Percentiles rank a stretch among this genome's conserved stretches.
Conservation (phyloP, 2,888 invertebrate species). For the Mylabris sibirica region DNA sequence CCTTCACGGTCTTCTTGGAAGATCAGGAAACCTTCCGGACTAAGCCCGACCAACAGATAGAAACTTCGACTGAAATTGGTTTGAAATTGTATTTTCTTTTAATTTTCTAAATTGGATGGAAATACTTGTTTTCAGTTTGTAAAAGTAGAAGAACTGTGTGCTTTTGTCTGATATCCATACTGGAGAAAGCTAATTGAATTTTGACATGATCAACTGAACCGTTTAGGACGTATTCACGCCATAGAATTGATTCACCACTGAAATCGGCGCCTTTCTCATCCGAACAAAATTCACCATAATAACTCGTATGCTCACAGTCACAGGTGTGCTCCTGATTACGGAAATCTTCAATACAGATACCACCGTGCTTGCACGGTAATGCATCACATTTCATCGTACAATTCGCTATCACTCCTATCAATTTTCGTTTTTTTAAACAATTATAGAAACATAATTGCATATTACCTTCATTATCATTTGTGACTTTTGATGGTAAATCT, state of each 20-base stretch:
- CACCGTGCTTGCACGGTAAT: constrained; percentile 86
- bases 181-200: constrained; percentile 87
- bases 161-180: constrained; percentile 78
- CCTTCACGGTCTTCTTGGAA: constrained; percentile 88
- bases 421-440: background rate
- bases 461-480: constrained; percentile 71
- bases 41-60: constrained; percentile 82
- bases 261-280: constrained; percentile 92
- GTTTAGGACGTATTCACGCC: constrained; percentile 77
- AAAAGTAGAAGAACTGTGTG: constrained; percentile 80
- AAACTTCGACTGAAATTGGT: constrained; percentile 73
- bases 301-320: constrained; percentile 88
- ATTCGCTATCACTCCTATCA: constrained; percentile 75
- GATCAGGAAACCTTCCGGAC: constrained; percentile 82
- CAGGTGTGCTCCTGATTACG: constrained; percentile 85
- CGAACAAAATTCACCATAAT: constrained; percentile 86
- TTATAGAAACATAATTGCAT: background rate
- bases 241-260: constrained; percentile 84
- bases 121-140: constrained; percentile 83
- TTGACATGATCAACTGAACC: constrained; percentile 80
- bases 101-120: background rate
- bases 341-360: constrained; percentile 89
- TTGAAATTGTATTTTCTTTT: background rate
- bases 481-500: constrained; percentile 77
- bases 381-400: constrained; percentile 91